Conservation (phyloP, 64 coral and sea anemone genomes). For the Actinia tenebrosa region DNA sequence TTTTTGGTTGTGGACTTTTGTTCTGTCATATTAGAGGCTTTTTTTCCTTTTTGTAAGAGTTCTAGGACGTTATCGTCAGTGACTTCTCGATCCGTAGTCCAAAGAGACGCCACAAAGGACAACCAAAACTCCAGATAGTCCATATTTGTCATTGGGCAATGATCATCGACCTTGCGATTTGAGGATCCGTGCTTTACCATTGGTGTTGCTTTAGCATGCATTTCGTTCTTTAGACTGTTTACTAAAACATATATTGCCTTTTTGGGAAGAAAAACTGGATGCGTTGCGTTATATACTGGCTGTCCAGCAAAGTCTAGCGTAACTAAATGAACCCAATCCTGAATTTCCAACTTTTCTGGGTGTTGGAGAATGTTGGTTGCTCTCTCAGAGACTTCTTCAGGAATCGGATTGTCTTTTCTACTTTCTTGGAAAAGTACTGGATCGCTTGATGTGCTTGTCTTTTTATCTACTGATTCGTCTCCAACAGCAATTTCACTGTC, state of each 20-base stretch:
- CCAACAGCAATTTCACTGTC: background rate
- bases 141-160: constrained; percentile 6
- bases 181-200: background rate
- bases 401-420: background rate
- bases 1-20: no score
- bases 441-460: background rate
- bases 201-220: constrained; percentile 5
- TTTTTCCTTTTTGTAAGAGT: background rate
- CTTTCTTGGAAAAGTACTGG: background rate
- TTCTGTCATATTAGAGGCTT: background rate
- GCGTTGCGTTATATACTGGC: constrained; percentile 7
- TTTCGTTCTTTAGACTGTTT: background rate
- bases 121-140: constrained; percentile 17
- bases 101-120: background rate
- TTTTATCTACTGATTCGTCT: background rate
- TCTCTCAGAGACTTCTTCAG: background rate
- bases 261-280: constrained; percentile 14
- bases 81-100: background rate
- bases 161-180: background rate
- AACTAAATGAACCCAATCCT: background rate
- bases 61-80: background rate
- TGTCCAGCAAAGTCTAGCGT: constrained; percentile 8
- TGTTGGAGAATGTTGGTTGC: background rate
- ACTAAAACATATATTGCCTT: constrained; percentile 5
- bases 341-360: background rate